phyloP scores from a whole-genome alignment of 2,797 vertebrate species.

The Gymnopithys bicolor region DNA sequence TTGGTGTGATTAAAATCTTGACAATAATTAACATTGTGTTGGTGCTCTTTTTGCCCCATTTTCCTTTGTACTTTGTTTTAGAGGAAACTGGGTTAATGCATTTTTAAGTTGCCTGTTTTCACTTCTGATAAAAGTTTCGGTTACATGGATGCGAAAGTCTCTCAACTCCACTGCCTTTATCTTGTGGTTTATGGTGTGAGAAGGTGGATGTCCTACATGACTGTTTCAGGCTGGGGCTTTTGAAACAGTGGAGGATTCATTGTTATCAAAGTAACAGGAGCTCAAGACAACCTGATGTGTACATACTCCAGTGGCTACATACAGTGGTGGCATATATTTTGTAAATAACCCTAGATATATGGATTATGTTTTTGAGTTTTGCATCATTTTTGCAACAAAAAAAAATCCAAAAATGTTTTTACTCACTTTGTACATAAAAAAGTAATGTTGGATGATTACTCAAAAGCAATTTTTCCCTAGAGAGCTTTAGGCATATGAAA shows the following conservation, averaged over 20 bases:
- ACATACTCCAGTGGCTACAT: background rate
- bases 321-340: background rate
- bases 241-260: background rate
- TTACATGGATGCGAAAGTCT: background rate
- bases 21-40: background rate
- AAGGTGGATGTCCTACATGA: background rate
- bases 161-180: background rate
- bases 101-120: conserved; percentile 1
- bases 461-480: background rate
- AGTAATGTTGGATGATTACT: background rate
- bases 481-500: background rate
- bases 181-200: background rate
- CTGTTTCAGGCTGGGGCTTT: background rate
- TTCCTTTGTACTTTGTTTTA: background rate
- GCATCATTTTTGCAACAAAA: background rate
- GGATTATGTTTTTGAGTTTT: background rate
- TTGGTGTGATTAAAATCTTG: conserved; percentile 19
- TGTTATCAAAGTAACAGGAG: background rate
- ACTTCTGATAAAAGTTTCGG: background rate
- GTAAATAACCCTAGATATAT: background rate
- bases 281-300: background rate
- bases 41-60: background rate
- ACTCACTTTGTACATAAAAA: background rate
- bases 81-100: background rate
- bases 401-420: background rate